Evolutionary conservation across 2,113 vertebrate species (phyloP), one percentile per base, ranked within the genome.

Genomic region (Ornithorhynchus anatinus): DNA sequence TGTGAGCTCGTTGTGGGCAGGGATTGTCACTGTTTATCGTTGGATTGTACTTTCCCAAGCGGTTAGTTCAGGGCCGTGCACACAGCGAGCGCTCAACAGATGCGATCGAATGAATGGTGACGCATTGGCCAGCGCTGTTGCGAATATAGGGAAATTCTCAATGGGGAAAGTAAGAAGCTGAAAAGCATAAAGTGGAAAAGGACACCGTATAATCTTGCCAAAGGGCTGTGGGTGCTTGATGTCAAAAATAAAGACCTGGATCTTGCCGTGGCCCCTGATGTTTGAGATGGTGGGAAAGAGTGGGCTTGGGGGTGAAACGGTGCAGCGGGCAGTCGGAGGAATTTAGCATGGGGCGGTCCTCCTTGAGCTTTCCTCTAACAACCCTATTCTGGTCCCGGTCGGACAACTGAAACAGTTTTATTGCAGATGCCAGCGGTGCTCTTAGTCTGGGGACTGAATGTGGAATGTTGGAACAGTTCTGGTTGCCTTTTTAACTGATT

Each of bases 391-490:
- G 14, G 43, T 27, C 23, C 53, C 39, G 62, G 50, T 32, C 19
- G 10, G 0, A 70, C 64, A 62, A 57, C 57, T 16, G 15, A 1
- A 2, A 39, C 35, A 75, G 0, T 15, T 59, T 81, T 69, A 45
- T 62, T 56, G 1, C 32, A 20, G 36, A 16, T 20, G 6, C 1
- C 25, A 72, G 62, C 5, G 3, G n/a, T 57, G 61, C 63, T 31
- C 65, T 56, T 54, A 45, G 64, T 65, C 1, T 80, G 36, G 50
- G 40, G 74, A 36, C 22, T 65, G 39, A 48, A 25, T 58, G 5
- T 57, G 73, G 64, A 54, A 2, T 69, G 64, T 72, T 39, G 61
- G 58, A 57, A 47, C 60, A 38, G 17, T 35, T 75, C 59, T 68
- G 31, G 22, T 69, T n/a, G 4, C 57, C 25, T 39, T 64, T 66